Conservation (phyloP, 2,113 vertebrate species). For the Psilopsiagon aymara region DNA sequence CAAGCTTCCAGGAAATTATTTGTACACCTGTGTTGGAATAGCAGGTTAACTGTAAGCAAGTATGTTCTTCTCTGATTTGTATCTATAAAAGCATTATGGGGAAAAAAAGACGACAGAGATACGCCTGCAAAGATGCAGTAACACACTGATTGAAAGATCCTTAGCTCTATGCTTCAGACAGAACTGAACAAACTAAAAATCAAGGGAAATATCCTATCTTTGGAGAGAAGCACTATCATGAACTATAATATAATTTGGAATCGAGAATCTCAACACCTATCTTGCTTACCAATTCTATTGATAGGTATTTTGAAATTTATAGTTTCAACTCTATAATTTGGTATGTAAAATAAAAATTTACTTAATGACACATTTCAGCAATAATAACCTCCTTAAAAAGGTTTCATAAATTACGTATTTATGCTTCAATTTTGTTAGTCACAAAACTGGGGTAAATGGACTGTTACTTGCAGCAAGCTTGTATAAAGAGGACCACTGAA, state of each 20-base stretch:
- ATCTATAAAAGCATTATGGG: neutral
- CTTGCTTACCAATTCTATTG: neutral
- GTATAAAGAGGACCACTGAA: neutral
- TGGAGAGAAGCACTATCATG: neutral
- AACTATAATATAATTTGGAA: neutral
- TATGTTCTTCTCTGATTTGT: neutral
- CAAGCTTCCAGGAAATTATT: neutral
- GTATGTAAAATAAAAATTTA: neutral
- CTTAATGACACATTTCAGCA: neutral
- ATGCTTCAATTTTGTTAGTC: neutral
- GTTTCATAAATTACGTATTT: neutral
- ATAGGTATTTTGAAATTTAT: neutral
- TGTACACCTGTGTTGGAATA: neutral
- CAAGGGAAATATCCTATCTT: neutral
- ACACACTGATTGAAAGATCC: neutral
- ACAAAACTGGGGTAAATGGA: neutral
- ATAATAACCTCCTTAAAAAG: neutral
- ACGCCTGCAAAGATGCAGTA: neutral
- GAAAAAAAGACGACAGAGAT: neutral
- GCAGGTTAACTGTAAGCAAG: neutral
- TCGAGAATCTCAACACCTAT: neutral
- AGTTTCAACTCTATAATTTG: neutral
- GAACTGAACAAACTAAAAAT: neutral
- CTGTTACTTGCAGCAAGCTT: neutral
- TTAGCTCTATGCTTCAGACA: neutral